A percentile compares a stretch with the other conserved stretches of the same genome.
Conservation (phyloP, 1,140 invertebrate species). For the Anthonomus grandis region DNA sequence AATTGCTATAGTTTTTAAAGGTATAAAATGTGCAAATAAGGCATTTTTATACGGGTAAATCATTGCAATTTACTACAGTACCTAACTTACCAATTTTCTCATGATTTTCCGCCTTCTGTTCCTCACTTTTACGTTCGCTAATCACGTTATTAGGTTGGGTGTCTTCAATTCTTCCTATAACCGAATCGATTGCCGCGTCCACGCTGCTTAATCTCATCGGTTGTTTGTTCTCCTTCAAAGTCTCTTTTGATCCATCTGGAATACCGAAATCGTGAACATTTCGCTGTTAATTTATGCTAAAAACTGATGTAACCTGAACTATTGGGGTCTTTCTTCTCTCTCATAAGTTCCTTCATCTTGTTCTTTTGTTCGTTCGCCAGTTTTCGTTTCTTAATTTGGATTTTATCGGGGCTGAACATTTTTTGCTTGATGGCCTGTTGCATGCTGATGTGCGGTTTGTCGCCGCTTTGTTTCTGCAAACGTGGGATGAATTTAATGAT, state of each 20-base stretch:
- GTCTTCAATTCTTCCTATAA: conserved; percentile 47
- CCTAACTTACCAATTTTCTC: not conserved
- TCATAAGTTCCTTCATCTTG: conserved; percentile 43
- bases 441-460: conserved; percentile 42
- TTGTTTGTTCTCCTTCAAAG: conserved; percentile 47
- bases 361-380: conserved; percentile 43
- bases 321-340: conserved; percentile 45
- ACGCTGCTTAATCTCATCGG: conserved; percentile 47
- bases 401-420: conserved; percentile 46
- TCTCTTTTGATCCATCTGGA: conserved; percentile 36
- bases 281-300: not conserved
- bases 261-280: no score
- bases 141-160: not conserved
- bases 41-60: no score
- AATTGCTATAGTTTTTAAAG: no score
- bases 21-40: no score
- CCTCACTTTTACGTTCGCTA: not conserved
- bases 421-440: conserved; percentile 48
- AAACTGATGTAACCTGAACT: conserved; percentile 2
- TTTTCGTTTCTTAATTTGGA: conserved; percentile 48
- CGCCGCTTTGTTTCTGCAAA: conserved; percentile 47
- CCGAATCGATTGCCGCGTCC: conserved; percentile 57
- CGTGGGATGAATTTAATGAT: no score
- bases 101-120: not conserved
- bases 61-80: not conserved